phyloP scores from a whole-genome alignment of 2,888 invertebrate genomes.

The Protonemura montana region DNA sequence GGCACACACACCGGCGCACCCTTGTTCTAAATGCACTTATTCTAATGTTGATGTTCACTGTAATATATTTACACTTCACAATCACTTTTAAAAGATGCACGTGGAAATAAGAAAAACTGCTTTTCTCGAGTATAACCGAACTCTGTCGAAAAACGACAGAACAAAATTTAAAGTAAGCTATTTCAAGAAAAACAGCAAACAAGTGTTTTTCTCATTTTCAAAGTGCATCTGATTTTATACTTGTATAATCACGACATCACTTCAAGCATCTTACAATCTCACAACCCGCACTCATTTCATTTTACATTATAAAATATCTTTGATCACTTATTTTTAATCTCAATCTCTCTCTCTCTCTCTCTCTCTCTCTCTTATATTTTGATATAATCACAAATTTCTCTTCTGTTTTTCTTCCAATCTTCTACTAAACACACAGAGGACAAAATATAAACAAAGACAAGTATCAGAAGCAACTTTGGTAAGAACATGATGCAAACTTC shows the following conservation, averaged over 20 bases:
- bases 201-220: neutral
- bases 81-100: neutral
- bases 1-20: neutral
- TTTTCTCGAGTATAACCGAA: no score
- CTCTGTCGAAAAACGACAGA: no score
- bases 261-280: neutral
- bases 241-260: neutral
- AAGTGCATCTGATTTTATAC: neutral
- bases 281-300: neutral
- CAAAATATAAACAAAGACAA: constrained; percentile 47
- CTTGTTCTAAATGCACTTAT: neutral
- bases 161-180: neutral
- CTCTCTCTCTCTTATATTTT: constrained; percentile 44
- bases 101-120: neutral
- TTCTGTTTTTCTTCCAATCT: constrained; percentile 46
- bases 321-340: neutral
- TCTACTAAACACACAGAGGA: constrained; percentile 49
- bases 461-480: constrained; percentile 22
- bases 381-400: constrained; percentile 48
- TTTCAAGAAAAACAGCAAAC: neutral
- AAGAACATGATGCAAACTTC: neutral
- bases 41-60: neutral
- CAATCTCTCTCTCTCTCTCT: constrained; percentile 27
- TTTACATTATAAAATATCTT: neutral
- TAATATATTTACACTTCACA: neutral